A percentile compares a stretch with the other conserved stretches of the same genome.
phyloP scores from a whole-genome alignment of 1,140 invertebrate species.

The Musca vetustissima region DNA sequence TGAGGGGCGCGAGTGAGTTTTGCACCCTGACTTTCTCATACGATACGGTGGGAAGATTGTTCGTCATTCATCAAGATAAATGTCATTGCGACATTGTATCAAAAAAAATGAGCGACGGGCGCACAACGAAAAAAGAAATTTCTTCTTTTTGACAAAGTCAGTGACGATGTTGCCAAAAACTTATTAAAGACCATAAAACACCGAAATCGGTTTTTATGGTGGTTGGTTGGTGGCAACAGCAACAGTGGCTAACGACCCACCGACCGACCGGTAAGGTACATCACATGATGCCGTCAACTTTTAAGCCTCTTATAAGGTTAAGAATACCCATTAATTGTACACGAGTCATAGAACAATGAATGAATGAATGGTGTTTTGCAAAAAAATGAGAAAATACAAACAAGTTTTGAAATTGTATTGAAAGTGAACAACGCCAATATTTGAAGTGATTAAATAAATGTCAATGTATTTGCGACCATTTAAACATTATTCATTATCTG shows the following conservation, averaged over 20 bases:
- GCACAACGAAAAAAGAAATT: no score
- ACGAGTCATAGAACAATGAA: conserved; percentile 12
- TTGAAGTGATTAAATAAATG: conserved; percentile 12
- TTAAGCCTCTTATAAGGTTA: conserved; percentile 24
- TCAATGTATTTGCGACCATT: conserved; percentile 6
- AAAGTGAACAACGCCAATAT: background rate
- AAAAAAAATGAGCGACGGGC: background rate
- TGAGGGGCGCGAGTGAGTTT: background rate
- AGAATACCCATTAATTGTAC: conserved; percentile 19
- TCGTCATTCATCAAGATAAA: conserved; percentile 31
- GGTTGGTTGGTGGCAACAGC: background rate
- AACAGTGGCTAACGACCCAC: background rate
- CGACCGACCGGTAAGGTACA: background rate
- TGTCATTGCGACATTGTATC: conserved; percentile 29
- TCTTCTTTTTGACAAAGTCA: conserved; percentile 10
- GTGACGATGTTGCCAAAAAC: conserved; percentile 15
- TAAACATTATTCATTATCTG: conserved; percentile 6
- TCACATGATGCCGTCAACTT: background rate
- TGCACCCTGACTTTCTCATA: background rate
- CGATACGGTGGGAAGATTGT: no score
- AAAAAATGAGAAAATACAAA: no score
- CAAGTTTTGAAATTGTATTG: background rate
- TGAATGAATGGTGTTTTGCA: no score
- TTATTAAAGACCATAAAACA: conserved; percentile 16
- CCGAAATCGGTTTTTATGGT: background rate